Evolutionary conservation across 2,113 vertebrate genomes (phyloP).

Genomic region (Speoplatyrhinus poulsoni): DNA sequence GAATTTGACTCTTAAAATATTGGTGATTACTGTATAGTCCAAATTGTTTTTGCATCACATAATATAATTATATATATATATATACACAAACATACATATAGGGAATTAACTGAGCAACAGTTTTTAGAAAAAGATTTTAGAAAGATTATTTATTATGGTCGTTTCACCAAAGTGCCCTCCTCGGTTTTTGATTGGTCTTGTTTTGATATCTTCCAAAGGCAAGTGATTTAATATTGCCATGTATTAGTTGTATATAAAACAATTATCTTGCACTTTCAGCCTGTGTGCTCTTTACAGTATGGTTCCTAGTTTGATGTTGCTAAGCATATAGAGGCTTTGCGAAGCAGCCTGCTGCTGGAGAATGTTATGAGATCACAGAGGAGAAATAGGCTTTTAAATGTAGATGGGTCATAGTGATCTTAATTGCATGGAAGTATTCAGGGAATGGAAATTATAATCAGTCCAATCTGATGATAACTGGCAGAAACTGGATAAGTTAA

Average conservation of each 20-base stretch:
- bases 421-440: constrained; percentile 29
- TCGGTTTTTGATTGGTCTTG: constrained; percentile 26
- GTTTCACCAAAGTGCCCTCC: background rate
- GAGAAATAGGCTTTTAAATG: constrained; percentile 11
- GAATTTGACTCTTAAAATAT: constrained; percentile 1
- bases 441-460: constrained; percentile 28
- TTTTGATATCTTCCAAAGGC: constrained; percentile 21
- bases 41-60: background rate
- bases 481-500: background rate
- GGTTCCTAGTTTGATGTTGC: constrained; percentile 1
- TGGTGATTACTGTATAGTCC: background rate
- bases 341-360: constrained; percentile 6
- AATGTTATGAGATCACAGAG: constrained; percentile 25
- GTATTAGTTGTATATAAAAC: constrained; percentile 22
- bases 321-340: constrained; percentile 8
- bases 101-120: background rate
- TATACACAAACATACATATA: background rate
- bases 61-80: background rate
- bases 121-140: background rate
- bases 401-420: constrained; percentile 11
- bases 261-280: constrained; percentile 21
- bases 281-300: background rate
- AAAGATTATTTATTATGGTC: background rate
- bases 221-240: constrained; percentile 18
- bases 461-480: background rate